These are phyloP conservation scores for Philereme vetulata DNA, from an alignment of 2,888 invertebrate genomes.

Conservation along the genomic window DNA sequence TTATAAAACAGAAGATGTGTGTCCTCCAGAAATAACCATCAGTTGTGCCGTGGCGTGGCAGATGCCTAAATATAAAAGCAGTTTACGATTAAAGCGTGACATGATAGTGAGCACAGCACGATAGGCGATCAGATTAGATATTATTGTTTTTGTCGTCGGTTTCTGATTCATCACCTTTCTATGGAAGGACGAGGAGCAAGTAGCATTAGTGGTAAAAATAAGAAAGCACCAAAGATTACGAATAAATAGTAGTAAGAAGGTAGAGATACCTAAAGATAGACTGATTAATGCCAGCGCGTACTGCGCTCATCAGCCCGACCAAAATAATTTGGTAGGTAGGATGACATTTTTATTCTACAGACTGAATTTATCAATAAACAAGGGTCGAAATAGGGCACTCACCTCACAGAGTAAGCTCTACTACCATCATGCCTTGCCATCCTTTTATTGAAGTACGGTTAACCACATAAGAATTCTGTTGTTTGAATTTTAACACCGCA, in stretches of 20 bases:
- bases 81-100: slow-evolving; percentile 60
- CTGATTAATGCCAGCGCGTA: neutral
- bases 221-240: neutral
- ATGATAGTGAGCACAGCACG: slow-evolving; percentile 35
- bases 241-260: neutral
- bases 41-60: slow-evolving; percentile 56
- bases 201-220: neutral
- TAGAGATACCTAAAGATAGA: neutral
- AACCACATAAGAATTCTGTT: too few relatives aligned
- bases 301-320: neutral
- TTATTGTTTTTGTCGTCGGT: slow-evolving; percentile 1
- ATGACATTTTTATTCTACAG: neutral
- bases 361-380: neutral
- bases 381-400: neutral
- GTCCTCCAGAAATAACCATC: slow-evolving; percentile 71
- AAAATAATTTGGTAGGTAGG: neutral
- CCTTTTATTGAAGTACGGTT: too few relatives aligned
- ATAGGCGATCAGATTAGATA: neutral
- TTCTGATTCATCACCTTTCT: slow-evolving; percentile 2
- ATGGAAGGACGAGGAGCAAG: neutral
- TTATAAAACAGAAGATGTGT: slow-evolving; percentile 66
- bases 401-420: too few relatives aligned
- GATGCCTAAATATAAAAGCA: slow-evolving; percentile 61
- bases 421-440: too few relatives aligned
- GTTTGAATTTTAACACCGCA: slow-evolving; percentile 5